These are phyloP conservation scores for Pluvialis apricaria DNA, from an alignment of 2,113 vertebrate genomes.

Conservation along the genomic window DNA sequence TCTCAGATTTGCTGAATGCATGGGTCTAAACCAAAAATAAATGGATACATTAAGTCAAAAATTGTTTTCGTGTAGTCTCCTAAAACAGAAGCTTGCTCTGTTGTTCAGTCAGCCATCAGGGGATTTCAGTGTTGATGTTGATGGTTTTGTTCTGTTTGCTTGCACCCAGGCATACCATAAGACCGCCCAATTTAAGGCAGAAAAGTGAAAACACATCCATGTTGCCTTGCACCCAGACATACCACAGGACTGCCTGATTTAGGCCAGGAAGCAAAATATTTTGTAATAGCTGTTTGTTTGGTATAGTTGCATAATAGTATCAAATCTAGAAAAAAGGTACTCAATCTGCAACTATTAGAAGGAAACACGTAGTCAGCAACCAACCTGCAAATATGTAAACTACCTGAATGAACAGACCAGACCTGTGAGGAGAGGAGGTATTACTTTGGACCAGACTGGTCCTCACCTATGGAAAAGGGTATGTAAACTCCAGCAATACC, in stretches of 20 bases:
- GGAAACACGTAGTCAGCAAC: rapidly evolving
- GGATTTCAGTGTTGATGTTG: not conserved
- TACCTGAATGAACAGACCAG: not conserved
- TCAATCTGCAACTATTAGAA: not conserved
- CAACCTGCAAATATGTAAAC: not conserved
- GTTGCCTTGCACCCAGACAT: not conserved
- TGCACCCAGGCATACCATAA: not conserved
- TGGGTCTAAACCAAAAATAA: not conserved
- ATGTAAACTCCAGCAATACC: not conserved
- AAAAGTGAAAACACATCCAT: not conserved
- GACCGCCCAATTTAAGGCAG: not conserved
- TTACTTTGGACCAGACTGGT: not conserved
- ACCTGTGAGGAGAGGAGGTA: not conserved
- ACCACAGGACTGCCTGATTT: not conserved
- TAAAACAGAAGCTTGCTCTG: not conserved
- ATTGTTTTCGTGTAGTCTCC: not conserved
- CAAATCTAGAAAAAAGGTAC: not conserved
- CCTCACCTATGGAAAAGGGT: not conserved
- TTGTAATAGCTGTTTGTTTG: not conserved
- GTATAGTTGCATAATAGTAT: not conserved
- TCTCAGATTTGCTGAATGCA: not conserved
- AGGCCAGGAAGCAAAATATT: not conserved
- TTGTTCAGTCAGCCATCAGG: not conserved
- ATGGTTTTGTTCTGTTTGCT: not conserved
- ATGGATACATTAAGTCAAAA: not conserved